Percentiles rank a stretch among this genome's conserved stretches.
Conservation (phyloP, 2,888 invertebrate species). For the Lasioglossum oenotherae region DNA sequence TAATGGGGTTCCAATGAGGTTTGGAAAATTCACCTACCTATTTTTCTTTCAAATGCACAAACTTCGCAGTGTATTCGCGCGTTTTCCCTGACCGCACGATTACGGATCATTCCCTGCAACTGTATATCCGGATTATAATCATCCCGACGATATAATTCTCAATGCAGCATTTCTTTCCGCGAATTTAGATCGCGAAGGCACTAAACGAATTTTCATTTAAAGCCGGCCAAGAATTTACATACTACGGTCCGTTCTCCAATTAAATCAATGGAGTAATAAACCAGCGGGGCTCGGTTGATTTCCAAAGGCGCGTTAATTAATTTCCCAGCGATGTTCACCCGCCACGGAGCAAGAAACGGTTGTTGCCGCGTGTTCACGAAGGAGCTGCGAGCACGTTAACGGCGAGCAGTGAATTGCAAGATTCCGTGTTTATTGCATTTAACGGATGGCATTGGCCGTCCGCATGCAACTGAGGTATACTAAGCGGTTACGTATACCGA, state of each 20-base stretch:
- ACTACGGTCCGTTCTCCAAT: slow-evolving; percentile 25
- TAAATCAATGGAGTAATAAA: slow-evolving; percentile 48
- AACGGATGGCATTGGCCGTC: slow-evolving; percentile 77
- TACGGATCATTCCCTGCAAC: background rate
- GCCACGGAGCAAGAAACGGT: slow-evolving; percentile 57
- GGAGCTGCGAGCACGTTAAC: slow-evolving; percentile 58
- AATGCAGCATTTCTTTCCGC: background rate
- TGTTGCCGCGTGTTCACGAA: slow-evolving; percentile 62
- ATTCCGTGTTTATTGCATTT: slow-evolving; percentile 80
- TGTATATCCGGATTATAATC: background rate
- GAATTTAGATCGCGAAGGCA: background rate
- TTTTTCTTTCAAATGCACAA: background rate
- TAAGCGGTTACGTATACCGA: slow-evolving; percentile 62
- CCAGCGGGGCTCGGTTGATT: slow-evolving; percentile 31
- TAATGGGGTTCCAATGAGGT: background rate
- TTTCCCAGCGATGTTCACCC: slow-evolving; percentile 58
- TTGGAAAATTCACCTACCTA: background rate
- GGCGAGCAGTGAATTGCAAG: slow-evolving; percentile 75
- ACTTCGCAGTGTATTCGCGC: background rate
- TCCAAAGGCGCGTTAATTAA: slow-evolving; percentile 52
- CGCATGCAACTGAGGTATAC: slow-evolving; percentile 75
- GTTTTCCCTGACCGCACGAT: background rate
- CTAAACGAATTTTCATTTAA: background rate
- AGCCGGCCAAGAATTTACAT: slow-evolving; percentile 14
- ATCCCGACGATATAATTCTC: background rate